Evolutionary conservation across 2,113 vertebrate species (phyloP).

Genomic region (Indri indri): DNA sequence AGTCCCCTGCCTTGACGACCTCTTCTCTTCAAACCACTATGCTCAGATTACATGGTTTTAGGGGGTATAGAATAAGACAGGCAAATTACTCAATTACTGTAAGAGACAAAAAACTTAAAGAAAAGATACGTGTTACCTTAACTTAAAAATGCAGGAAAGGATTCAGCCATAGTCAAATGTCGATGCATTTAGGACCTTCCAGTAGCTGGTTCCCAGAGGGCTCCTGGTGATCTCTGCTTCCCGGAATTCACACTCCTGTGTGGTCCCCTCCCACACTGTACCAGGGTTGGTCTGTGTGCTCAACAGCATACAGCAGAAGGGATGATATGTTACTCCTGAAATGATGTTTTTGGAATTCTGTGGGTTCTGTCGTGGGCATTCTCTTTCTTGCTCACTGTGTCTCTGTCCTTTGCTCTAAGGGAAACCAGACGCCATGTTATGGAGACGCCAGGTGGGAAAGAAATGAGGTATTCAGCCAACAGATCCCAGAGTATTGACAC

Average conservation of each 20-base stretch:
- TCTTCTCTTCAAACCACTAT: background rate
- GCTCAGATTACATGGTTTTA: background rate
- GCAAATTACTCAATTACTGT: background rate
- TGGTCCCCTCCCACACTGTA: too few relatives aligned
- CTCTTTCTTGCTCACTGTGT: background rate
- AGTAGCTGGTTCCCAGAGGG: background rate
- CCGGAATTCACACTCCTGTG: background rate
- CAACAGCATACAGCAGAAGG: background rate
- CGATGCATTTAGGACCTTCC: background rate
- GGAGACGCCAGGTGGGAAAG: background rate
- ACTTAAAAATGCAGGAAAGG: background rate
- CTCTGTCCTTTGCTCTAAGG: background rate
- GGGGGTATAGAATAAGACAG: background rate
- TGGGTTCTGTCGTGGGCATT: background rate
- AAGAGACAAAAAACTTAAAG: background rate
- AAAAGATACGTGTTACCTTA: background rate
- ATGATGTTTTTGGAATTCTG: background rate
- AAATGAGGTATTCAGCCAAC: background rate
- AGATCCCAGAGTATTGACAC: background rate
- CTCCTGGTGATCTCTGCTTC: background rate
- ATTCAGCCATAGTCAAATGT: background rate
- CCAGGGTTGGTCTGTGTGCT: background rate
- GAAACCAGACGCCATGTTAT: background rate
- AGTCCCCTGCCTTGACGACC: background rate
- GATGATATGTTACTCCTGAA: background rate